Base-by-base conservation (phyloP, 2,113 vertebrate species). In the Nerophis ophidion region DNA sequence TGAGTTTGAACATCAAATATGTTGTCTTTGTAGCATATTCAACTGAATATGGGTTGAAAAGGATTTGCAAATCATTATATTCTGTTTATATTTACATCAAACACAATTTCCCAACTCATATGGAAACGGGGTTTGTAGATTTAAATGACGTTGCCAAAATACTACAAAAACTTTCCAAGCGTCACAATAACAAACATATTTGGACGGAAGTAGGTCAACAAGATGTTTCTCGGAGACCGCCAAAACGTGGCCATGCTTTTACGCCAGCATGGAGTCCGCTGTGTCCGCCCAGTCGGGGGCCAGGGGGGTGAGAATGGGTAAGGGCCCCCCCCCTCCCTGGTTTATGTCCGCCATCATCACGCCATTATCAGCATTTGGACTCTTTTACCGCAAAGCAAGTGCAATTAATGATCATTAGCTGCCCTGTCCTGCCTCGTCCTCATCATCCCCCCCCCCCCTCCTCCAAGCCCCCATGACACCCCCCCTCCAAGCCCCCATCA, bases 371-470 rank as follows among this genome's bases (percentile, higher is more conserved):
- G 89, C 90, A 64, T 87, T 92, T 87, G 84, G 89, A 85, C 86
- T 92, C 87, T 87, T 90, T 93, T 91, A 90, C 90, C 82, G 87
- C 88, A 89, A 89, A 89, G 85, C 82, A 91, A 93, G 90, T 90
- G 89, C 93, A 94, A 95, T 97, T 94, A 96, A 95, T 90, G 91
- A 95, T 95, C 94, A 93, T 95, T 95, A 94, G 94, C 93, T 91
- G 91, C 80, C 88, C 92, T 93, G 97, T 95, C 94, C 92, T 71
- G 62, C 89, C 84, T 19, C 74, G 58, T 89, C 93, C 92, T 91
- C 92, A 73, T 93, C 91, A 94, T 91, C 91, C 85, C 86, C 84
- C 91, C 81, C 16, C 55, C 19, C 91, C 91, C 85, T 86, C 84
- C 91, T 81, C 5, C 9, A n/a, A n/a, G n/a, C n/a, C n/a, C n/a